Evolutionary conservation across 2,888 invertebrate genomes (phyloP).

Genomic region (Pterostichus niger): DNA sequence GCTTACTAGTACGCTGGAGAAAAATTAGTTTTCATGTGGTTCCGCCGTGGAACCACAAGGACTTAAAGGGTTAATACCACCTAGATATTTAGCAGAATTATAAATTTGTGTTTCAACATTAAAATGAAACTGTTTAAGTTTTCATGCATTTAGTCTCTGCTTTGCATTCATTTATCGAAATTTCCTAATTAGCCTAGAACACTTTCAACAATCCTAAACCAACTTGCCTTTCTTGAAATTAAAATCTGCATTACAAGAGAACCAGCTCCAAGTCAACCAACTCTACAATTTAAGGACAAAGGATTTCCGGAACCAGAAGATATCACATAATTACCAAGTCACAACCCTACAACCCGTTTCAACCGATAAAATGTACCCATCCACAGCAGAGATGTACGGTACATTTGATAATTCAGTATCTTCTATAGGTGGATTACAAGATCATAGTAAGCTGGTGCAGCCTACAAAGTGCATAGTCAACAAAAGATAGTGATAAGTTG

Average conservation of each 20-base stretch:
- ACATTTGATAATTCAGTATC: background rate
- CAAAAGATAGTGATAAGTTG: no score
- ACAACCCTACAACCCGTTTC: background rate
- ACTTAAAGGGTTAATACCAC: no score
- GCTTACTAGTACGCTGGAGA: no score
- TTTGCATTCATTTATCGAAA: no score
- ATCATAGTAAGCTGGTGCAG: background rate
- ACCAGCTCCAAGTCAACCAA: background rate
- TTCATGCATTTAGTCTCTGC: no score
- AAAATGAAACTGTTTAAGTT: no score
- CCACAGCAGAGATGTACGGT: background rate
- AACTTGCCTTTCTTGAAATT: background rate
- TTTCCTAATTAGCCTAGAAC: no score
- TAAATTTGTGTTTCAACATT: no score
- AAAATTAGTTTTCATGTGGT: no score
- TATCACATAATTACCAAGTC: constrained; percentile 10
- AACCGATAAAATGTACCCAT: no score
- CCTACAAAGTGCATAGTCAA: background rate
- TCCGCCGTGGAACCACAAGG: no score
- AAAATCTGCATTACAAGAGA: background rate
- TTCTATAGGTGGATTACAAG: background rate
- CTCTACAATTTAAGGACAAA: background rate
- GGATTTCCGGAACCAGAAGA: constrained; percentile 2
- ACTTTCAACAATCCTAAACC: background rate
- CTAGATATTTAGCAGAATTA: no score